These are phyloP conservation scores for Zaprionus inermis DNA, from an alignment of 1,140 invertebrate genomes.

Conservation along the genomic window DNA sequence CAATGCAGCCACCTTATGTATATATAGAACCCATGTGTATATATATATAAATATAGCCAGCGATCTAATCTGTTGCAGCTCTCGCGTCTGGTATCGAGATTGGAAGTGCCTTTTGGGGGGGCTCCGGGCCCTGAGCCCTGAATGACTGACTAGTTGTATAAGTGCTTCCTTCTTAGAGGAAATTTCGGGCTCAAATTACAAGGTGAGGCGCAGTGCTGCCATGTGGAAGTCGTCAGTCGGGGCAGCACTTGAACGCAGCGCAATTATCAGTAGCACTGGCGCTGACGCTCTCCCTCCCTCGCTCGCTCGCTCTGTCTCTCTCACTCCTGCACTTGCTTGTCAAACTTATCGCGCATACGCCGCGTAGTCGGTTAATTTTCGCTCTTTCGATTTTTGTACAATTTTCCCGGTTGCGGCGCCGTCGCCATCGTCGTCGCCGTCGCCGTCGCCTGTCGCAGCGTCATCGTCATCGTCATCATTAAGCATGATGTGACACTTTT, in stretches of 20 bases:
- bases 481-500: constrained; percentile 83
- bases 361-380: constrained; percentile 74
- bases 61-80: constrained; percentile 3
- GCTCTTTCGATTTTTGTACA: constrained; percentile 55
- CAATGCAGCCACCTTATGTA: constrained; percentile 21
- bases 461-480: constrained; percentile 81
- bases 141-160: constrained; percentile 80
- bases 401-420: constrained; percentile 54
- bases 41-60: constrained; percentile 9
- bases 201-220: constrained; percentile 66
- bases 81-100: background rate
- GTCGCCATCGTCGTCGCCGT: constrained; percentile 15
- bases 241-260: constrained; percentile 70
- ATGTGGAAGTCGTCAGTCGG: constrained; percentile 77
- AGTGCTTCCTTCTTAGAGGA: constrained; percentile 80
- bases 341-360: constrained; percentile 67
- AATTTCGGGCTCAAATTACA: constrained; percentile 83
- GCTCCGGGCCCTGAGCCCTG: constrained; percentile 21
- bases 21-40: constrained; percentile 22
- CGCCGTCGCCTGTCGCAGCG: constrained; percentile 36
- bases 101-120: constrained; percentile 5
- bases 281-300: background rate
- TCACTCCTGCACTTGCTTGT: background rate
- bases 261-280: constrained; percentile 74
- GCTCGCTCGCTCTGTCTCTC: background rate